Percentiles rank a stretch among this genome's conserved stretches.
These are phyloP conservation scores for Hybognathus amarus DNA, from an alignment of 2,797 vertebrate species.

Conservation along the genomic window DNA sequence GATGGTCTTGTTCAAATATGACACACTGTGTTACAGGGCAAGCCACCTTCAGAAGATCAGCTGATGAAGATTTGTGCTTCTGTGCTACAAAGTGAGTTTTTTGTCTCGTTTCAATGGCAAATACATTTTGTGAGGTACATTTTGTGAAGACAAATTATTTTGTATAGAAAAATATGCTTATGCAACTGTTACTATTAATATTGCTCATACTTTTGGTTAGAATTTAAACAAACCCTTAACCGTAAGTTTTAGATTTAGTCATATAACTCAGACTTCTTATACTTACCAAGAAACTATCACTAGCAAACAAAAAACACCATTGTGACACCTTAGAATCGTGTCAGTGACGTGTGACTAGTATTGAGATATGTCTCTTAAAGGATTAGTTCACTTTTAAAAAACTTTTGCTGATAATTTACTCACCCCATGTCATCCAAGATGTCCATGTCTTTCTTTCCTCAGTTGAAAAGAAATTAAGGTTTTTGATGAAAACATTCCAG, in stretches of 20 bases:
- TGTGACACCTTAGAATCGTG: not conserved
- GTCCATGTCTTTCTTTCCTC: no score
- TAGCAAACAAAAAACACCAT: not conserved
- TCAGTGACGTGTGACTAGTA: not conserved
- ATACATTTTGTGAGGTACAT: not conserved
- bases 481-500: no score
- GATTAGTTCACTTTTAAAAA: no score
- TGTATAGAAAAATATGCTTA: no score
- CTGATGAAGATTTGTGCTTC: constrained; percentile 70
- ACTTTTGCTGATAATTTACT: no score
- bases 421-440: no score
- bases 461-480: no score
- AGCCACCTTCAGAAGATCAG: constrained; percentile 67
- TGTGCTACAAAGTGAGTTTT: constrained; percentile 63
- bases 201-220: not conserved
- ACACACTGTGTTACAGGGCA: constrained; percentile 61
- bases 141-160: not conserved
- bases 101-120: not conserved
- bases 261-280: not conserved
- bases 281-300: not conserved
- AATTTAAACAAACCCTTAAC: not conserved
- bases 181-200: not conserved
- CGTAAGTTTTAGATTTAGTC: not conserved
- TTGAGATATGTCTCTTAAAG: not conserved
- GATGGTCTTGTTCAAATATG: not conserved